Conservation (phyloP, 1,140 invertebrate species). For the Ceratosolen solmsi region DNA sequence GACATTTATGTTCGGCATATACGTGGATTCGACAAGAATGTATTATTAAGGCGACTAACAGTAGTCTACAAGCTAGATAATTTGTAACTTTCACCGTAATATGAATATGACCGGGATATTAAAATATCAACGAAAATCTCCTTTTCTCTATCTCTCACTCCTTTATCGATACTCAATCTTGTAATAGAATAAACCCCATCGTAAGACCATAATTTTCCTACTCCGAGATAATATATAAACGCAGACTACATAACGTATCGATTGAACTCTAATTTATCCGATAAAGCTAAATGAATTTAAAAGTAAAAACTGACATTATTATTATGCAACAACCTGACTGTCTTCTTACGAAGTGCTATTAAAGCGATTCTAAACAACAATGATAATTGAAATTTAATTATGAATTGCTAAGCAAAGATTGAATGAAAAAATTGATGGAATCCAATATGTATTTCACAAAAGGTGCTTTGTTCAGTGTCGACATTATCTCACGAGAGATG, state of each 20-base stretch:
- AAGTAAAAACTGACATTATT: neutral
- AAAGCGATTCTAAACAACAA: neutral
- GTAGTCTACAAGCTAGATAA: neutral
- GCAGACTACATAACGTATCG: neutral
- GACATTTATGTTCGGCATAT: neutral
- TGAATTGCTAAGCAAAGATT: neutral
- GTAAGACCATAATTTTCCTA: neutral
- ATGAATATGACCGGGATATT: neutral
- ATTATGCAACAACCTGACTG: neutral
- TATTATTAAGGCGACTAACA: neutral
- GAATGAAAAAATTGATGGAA: constrained; percentile 20
- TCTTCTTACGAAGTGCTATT: neutral
- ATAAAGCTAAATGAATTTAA: neutral
- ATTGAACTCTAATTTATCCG: neutral
- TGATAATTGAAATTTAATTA: neutral
- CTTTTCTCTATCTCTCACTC: neutral
- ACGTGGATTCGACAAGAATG: neutral
- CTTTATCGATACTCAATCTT: neutral
- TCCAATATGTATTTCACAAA: constrained; percentile 6
- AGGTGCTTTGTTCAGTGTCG: constrained; percentile 1
- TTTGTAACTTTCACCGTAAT: neutral
- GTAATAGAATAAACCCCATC: neutral
- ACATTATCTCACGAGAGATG: neutral
- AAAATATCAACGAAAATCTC: neutral
- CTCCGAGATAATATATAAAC: neutral